phyloP scores from a whole-genome alignment of 2,888 invertebrate species.

The Idaea straminata region DNA sequence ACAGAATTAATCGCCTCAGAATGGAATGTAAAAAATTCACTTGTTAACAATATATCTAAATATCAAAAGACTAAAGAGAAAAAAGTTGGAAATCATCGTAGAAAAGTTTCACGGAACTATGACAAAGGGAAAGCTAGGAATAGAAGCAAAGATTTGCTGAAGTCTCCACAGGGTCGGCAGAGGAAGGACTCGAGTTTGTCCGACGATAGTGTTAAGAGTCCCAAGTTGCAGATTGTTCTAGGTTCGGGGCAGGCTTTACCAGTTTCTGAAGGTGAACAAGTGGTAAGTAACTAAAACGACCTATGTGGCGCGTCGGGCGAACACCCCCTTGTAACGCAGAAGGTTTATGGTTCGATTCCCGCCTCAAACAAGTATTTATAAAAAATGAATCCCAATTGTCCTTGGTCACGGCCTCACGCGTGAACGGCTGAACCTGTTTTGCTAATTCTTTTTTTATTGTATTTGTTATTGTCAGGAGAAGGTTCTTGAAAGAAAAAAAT shows the following conservation, averaged over 20 bases:
- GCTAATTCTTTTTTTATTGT: too few relatives aligned
- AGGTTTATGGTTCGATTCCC: too few relatives aligned
- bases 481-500: too few relatives aligned
- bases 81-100: slow-evolving; percentile 68
- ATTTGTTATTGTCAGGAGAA: too few relatives aligned
- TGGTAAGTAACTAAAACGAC: slow-evolving; percentile 52
- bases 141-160: slow-evolving; percentile 53
- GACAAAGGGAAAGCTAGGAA: slow-evolving; percentile 47
- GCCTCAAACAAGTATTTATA: too few relatives aligned
- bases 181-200: slow-evolving; percentile 61
- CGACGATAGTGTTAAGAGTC: slow-evolving; percentile 63
- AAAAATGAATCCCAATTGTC: too few relatives aligned
- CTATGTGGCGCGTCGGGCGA: too few relatives aligned
- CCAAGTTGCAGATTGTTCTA: slow-evolving; percentile 73
- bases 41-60: slow-evolving; percentile 48
- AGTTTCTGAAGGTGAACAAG: slow-evolving; percentile 81
- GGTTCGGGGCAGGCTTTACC: slow-evolving; percentile 78
- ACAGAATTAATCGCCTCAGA: slow-evolving; percentile 62
- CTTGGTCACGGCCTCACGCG: too few relatives aligned
- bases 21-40: slow-evolving; percentile 45
- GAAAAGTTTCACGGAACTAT: slow-evolving; percentile 58
- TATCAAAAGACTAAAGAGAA: slow-evolving; percentile 49
- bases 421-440: too few relatives aligned
- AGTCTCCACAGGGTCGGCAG: slow-evolving; percentile 55
- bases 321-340: too few relatives aligned